A percentile compares a stretch with the other conserved stretches of the same genome.
Conservation (phyloP, 2,888 invertebrate species). For the Amphipoea lucens region DNA sequence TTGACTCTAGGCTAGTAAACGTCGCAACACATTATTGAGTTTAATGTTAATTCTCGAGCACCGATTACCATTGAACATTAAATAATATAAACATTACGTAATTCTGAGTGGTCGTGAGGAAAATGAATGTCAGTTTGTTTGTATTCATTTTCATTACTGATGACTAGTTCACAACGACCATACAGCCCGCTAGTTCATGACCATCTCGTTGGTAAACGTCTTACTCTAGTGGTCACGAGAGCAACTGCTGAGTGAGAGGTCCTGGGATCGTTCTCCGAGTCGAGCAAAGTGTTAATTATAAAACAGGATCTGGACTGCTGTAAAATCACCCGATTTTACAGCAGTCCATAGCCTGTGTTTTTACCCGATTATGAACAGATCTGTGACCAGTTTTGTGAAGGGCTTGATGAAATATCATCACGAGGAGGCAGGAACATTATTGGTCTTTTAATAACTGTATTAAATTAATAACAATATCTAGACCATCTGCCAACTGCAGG, state of each 20-base stretch:
- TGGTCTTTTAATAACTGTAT: neutral
- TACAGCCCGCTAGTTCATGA: neutral
- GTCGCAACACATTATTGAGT: constrained; percentile 35
- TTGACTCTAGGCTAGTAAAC: constrained; percentile 37
- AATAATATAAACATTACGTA: constrained; percentile 44
- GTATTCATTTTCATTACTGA: neutral
- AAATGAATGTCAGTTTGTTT: constrained; percentile 10
- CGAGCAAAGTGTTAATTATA: neutral
- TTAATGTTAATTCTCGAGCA: constrained; percentile 31
- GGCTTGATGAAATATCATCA: neutral
- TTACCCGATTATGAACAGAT: neutral
- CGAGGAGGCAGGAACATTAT: neutral
- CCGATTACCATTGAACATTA: constrained; percentile 21
- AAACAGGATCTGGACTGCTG: neutral
- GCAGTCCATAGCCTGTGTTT: neutral
- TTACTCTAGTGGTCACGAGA: neutral
- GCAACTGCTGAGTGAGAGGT: neutral
- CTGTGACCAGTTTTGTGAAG: neutral
- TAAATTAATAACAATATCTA: constrained; percentile 3
- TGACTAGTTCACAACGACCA: too few species aligned
- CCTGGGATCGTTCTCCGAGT: neutral
- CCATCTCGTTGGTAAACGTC: neutral
- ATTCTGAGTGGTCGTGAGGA: constrained; percentile 8
- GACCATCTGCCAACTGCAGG: neutral
- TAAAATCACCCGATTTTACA: neutral